Percentiles rank a stretch among this genome's conserved stretches.
Conservation (phyloP, 2,113 vertebrate species). For the Aegypius monachus region DNA sequence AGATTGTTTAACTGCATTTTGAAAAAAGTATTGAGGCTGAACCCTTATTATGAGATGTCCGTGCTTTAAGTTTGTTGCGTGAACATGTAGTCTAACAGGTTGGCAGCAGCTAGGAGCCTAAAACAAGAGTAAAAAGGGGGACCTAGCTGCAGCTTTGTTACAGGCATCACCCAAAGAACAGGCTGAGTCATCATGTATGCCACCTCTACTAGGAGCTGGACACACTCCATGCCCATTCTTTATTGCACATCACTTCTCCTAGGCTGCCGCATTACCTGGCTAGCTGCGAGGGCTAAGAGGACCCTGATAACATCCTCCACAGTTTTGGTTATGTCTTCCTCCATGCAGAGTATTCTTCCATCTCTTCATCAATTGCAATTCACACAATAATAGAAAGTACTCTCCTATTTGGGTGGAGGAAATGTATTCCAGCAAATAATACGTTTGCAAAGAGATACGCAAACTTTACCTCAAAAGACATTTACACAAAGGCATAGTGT, state of each 20-base stretch:
- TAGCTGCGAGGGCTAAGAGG: not conserved
- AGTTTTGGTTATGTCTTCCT: not conserved
- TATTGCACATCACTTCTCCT: not conserved
- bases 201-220: not conserved
- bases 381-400: not conserved
- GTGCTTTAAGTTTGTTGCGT: not conserved
- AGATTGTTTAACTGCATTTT: not conserved
- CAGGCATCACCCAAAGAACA: not conserved
- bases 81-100: not conserved
- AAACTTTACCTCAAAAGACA: not conserved
- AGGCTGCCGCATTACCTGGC: not conserved
- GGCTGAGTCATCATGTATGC: not conserved
- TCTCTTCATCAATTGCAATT: not conserved
- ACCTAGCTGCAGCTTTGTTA: not conserved
- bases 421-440: not conserved
- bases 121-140: not conserved
- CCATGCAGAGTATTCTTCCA: not conserved
- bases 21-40: not conserved
- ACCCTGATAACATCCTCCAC: not conserved
- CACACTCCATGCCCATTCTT: not conserved
- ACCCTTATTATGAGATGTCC: rapidly evolving
- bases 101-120: not conserved
- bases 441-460: not conserved
- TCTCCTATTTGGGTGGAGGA: not conserved
- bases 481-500: not conserved